phyloP scores from a whole-genome alignment of 2,888 invertebrate species.

The Syritta pipiens region DNA sequence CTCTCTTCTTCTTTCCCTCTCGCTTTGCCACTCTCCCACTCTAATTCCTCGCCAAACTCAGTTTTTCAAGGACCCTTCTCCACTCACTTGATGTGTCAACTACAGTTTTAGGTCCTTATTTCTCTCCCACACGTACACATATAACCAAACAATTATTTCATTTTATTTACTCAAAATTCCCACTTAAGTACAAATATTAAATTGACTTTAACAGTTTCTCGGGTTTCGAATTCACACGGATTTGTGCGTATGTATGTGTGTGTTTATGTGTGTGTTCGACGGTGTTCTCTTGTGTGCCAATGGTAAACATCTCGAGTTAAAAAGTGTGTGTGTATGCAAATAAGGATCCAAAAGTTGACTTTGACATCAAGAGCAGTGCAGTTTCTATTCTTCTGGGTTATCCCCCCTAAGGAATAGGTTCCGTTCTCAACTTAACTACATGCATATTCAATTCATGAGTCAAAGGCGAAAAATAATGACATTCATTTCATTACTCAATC shows the following conservation, averaged over 20 bases:
- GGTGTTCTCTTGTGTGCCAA: no score
- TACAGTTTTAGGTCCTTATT: slow-evolving; percentile 57
- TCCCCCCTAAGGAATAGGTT: slow-evolving; percentile 45
- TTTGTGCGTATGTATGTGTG: background rate
- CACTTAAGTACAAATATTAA: slow-evolving; percentile 66
- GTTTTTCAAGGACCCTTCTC: slow-evolving; percentile 48
- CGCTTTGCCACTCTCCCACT: background rate
- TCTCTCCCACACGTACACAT: background rate
- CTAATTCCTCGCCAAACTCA: slow-evolving; percentile 38
- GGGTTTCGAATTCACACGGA: background rate
- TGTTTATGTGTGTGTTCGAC: no score
- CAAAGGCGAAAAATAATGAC: slow-evolving; percentile 68
- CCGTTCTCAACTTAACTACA: slow-evolving; percentile 27
- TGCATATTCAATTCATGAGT: slow-evolving; percentile 63
- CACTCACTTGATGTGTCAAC: slow-evolving; percentile 55
- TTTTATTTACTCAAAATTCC: slow-evolving; percentile 66
- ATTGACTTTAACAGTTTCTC: slow-evolving; percentile 59
- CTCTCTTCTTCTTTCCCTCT: background rate
- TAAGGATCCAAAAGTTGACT: slow-evolving; percentile 57
- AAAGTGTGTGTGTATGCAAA: slow-evolving; percentile 15
- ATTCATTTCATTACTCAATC: slow-evolving; percentile 68
- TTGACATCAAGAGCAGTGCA: slow-evolving; percentile 36
- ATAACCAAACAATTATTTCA: slow-evolving; percentile 66
- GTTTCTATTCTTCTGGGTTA: slow-evolving; percentile 13
- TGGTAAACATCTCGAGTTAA: slow-evolving; percentile 39